Base-by-base conservation (phyloP, 2,888 invertebrate genomes). In the Drosophila merina region DNA sequence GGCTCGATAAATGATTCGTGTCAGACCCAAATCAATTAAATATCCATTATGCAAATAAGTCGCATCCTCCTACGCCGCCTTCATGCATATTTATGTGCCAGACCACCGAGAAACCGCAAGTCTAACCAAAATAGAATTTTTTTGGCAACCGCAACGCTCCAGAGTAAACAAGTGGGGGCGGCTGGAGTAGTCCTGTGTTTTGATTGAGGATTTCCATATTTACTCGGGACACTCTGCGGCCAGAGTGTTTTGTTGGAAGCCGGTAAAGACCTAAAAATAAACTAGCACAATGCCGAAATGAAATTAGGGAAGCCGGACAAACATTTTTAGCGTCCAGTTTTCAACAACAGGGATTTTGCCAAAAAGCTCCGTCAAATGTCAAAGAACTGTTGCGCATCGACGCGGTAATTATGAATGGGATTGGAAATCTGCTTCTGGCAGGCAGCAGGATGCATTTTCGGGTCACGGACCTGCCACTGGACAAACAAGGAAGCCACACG, bases 81-180 rank as follows among this genome's bases (percentile, higher is more conserved):
- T 68, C 44, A 67, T 69, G 69, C 49, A 67, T 67, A 69, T 67
- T 69, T 45, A 69, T 67, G 57, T 31, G 33, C 10, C 36, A 33
- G 42, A 14, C 33, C 57, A 69, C 45, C 25, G 30, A 33, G 36
- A 42, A 57, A 69, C 49, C 66, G 36, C 66, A 57, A 38, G 57
- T 49, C 69, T 44, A 69, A 49, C 69, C 67, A 12, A 50, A 67
- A 67, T 57, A 57, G 28, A 67, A 50, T 69, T 69, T 69, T 66
- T 67, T 68, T 50, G 69, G 38, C 69, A 67, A n/a, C 69, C 56
- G 36, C 56, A 56, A 56, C 68, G 49, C 68, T 56, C 68, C 8
- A 45, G 69, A 57, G 69, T 67, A 57, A 67, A 69, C 69, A 57
- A 49, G 42, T 28, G 12, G 7, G 1, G 25, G 40, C 12, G 7